phyloP scores from a whole-genome alignment of 2,888 invertebrate species.

The Leptarthrus brevirostris region DNA sequence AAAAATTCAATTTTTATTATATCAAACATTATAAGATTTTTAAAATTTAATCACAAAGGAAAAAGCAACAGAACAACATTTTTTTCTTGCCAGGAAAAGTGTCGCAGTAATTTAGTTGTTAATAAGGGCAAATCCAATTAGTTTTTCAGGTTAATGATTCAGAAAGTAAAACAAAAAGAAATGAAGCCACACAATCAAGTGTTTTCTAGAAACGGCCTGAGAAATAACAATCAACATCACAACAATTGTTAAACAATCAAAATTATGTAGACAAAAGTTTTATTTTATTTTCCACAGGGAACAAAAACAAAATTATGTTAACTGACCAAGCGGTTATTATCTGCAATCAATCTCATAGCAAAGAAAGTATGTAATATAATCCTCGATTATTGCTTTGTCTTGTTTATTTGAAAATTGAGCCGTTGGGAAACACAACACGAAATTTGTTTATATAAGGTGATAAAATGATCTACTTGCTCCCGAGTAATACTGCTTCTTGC shows the following conservation, averaged over 20 bases:
- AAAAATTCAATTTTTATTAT: conserved; percentile 48
- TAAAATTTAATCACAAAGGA: neutral
- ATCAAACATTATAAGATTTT: neutral
- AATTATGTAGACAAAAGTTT: neutral
- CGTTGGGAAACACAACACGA: neutral
- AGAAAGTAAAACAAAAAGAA: conserved; percentile 51
- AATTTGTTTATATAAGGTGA: neutral
- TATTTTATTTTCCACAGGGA: neutral
- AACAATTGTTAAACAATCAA: neutral
- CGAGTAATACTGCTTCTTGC: conserved; percentile 1
- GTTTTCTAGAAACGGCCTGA: neutral
- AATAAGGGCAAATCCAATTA: conserved; percentile 61
- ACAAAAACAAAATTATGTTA: neutral
- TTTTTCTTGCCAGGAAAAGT: conserved; percentile 9
- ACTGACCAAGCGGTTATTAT: conserved; percentile 27
- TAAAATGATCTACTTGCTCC: conserved; percentile 11
- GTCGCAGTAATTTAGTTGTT: conserved; percentile 24
- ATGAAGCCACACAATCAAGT: conserved; percentile 42
- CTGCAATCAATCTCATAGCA: conserved; percentile 26
- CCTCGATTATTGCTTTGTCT: neutral
- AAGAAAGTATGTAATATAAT: neutral
- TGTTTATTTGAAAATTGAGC: conserved; percentile 1
- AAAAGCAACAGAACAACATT: neutral
- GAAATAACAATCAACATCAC: neutral
- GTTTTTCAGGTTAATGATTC: conserved; percentile 64